phyloP scores from a whole-genome alignment of 2,888 invertebrate species.

The Mechanitis mazaeus region DNA sequence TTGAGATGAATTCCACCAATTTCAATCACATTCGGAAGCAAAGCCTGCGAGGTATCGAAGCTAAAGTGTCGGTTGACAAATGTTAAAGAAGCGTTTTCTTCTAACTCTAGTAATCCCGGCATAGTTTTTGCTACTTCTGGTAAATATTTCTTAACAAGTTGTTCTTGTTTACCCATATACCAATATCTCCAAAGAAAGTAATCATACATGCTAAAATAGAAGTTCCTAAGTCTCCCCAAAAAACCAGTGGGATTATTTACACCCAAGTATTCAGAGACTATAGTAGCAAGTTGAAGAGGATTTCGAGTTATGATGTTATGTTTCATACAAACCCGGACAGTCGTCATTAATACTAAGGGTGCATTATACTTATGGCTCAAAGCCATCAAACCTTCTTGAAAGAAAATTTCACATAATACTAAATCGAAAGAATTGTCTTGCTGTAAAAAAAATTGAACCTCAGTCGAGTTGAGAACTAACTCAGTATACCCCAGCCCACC shows the following conservation, averaged over 20 bases:
- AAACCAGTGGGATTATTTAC: slow-evolving; percentile 71
- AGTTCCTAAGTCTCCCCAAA: slow-evolving; percentile 64
- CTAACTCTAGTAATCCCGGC: slow-evolving; percentile 55
- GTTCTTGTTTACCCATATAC: slow-evolving; percentile 55
- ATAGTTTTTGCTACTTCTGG: slow-evolving; percentile 46
- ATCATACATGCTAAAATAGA: slow-evolving; percentile 57
- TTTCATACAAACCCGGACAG: slow-evolving; percentile 61
- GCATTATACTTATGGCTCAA: slow-evolving; percentile 63
- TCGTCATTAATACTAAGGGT: slow-evolving; percentile 55
- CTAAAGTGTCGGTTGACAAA: slow-evolving; percentile 70
- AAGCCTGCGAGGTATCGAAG: slow-evolving; percentile 60
- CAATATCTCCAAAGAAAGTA: slow-evolving; percentile 56
- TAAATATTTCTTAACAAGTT: slow-evolving; percentile 52
- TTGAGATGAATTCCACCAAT: slow-evolving; percentile 74
- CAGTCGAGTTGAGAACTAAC: slow-evolving; percentile 46
- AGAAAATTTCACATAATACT: slow-evolving; percentile 66
- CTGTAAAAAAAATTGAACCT: slow-evolving; percentile 46
- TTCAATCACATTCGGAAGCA: slow-evolving; percentile 73
- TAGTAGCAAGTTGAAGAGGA: slow-evolving; percentile 57
- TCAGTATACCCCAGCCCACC: slow-evolving; percentile 54
- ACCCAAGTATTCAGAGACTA: slow-evolving; percentile 49
- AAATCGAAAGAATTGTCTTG: slow-evolving; percentile 59
- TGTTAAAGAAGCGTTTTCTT: slow-evolving; percentile 57
- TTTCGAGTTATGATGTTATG: slow-evolving; percentile 55
- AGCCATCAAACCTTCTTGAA: slow-evolving; percentile 59